Conservation (phyloP, 2,113 vertebrate genomes). For the Paraplagusia blochii region DNA sequence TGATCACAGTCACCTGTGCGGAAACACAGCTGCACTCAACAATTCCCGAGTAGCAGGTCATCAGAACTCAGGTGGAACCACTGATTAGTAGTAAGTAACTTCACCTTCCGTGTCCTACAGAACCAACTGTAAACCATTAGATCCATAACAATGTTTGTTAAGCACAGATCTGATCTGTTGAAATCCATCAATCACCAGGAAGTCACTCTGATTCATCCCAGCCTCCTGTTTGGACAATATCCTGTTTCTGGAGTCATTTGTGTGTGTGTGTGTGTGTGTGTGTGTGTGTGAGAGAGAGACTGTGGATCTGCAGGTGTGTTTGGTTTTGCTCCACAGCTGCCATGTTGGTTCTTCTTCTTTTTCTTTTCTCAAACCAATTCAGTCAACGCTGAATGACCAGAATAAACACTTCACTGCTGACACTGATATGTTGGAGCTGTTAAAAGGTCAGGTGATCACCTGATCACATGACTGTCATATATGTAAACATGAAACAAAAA, state of each 20-base stretch:
- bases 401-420: conserved; percentile 49
- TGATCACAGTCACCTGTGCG: no score
- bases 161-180: not conserved
- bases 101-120: no score
- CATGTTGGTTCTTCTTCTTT: conserved; percentile 2
- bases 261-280: conserved; percentile 4
- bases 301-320: conserved; percentile 66
- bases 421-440: conserved; percentile 22
- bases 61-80: no score
- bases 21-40: no score
- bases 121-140: no score
- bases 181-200: conserved; percentile 8
- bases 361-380: conserved; percentile 38
- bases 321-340: conserved; percentile 54
- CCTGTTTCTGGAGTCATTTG: conserved; percentile 16
- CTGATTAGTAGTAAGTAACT: no score
- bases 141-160: no score
- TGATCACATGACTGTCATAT: not conserved
- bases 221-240: conserved; percentile 21
- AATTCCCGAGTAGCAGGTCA: no score
- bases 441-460: conserved; percentile 20
- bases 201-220: not conserved
- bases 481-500: no score
- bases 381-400: conserved; percentile 24
- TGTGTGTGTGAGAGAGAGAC: conserved; percentile 11